Base-by-base conservation (phyloP, 1,140 invertebrate genomes). In the Drosophila subpulchrella region DNA sequence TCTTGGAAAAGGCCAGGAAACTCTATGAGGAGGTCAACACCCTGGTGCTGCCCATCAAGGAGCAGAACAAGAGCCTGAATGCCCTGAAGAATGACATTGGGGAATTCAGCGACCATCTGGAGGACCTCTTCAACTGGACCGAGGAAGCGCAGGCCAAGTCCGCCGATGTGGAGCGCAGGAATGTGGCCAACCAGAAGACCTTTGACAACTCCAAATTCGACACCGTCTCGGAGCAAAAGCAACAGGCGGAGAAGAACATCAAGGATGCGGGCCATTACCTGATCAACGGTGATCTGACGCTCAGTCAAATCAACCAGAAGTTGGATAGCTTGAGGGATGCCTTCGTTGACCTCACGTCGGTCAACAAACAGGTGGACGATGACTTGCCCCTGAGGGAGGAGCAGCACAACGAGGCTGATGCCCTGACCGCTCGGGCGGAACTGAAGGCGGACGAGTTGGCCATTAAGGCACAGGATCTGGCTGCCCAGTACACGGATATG, bases 51-150 rank as follows among this genome's bases (percentile, higher is more conserved):
- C 96, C 96, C 0, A 95, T 97, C 1, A 94, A 94, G 60, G 93
- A 94, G 48, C 93, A 96, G 20, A 94, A 92, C 42, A 62, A 75
- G 4, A 78, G 91, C 10, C 93, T 96, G 10, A 93, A 94, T 3
- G 81, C 92, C 0, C 81, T 96, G 0, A 93, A 94, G 27, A 93
- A 94, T 27, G 93, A 93, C 20, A 94, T 96, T 0, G 94, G 93
- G 0, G 93, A 94, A 24, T 94, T 97, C 15, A 94, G 94, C 32
- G 92, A 93, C 0, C 96, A 96, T 70, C 90, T 98, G 38, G 94
- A 96, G 42, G 97, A 98, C 80, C 93, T 98, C 55, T 92, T 94
- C 44, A 94, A 95, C 60, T 95, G 95, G 75, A 95, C 95, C 6
- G 93, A 94, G 6, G 92, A 94, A 36, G 94, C 96, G 0, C 92